Base-by-base conservation (phyloP, 2,888 invertebrate genomes). In the Plebejus argus region DNA sequence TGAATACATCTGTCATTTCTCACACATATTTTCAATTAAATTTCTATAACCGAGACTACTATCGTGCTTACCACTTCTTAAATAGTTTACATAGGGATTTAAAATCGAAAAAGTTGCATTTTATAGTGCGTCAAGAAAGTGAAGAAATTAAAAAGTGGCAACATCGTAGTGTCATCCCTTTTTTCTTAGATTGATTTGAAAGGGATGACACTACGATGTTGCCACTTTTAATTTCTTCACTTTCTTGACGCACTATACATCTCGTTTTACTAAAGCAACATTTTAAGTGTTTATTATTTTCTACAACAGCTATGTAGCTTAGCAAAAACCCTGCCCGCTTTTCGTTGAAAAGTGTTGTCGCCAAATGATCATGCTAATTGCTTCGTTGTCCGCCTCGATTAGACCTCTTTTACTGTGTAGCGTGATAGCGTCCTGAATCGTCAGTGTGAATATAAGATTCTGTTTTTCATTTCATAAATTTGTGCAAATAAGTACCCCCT, bases 311-410 rank as follows among this genome's bases (percentile, higher is more conserved):
- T 23, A 6, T 66, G 28, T 15, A 15, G 66, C 3, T 18, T 12
- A n/a, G 3, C 15, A 66, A 28, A 28, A 66, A 66, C 66, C 15
- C 28, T 66, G 66, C 33, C 15, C 6, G 66, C 15, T 33, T 28
- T 66, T 28, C 28, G 28, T 66, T 66, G 4, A 15, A 66, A 28
- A 66, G 28, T 23, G 74, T 23, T 74, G 74, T 49, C 28, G 74
- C 74, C 74, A 74, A 49, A 74, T 53, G 28, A 49, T 74, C 74
- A 49, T 49, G 49, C 20, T 74, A 74, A 74, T 74, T 53, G 23
- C 49, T 53, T 49, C 28, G 53, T 53, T 53, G 74, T 53, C 53
- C 74, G 74, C 20, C 49, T 49, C 23, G 23, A 53, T 72, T 72
- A 45, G 72, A 72, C 72, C 72, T 23, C 72, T 12, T 72, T 72